phyloP scores from a whole-genome alignment of 2,113 vertebrate genomes.

The Cynopterus brachyotis region DNA sequence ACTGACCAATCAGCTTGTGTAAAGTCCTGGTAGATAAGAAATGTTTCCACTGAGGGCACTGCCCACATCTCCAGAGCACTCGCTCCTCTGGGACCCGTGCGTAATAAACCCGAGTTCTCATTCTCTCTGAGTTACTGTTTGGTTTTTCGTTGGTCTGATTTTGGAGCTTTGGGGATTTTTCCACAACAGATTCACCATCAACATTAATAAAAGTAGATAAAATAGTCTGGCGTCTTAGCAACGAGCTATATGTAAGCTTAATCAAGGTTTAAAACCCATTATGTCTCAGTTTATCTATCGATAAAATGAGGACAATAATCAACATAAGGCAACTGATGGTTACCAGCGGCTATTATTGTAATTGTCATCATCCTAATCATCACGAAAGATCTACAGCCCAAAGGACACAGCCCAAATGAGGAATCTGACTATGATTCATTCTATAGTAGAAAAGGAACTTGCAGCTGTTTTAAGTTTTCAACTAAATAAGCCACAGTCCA shows the following conservation, averaged over 20 bases:
- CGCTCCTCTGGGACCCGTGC: too few relatives aligned
- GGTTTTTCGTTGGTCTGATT: too few relatives aligned
- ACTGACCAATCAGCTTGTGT: too few relatives aligned
- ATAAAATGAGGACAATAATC: not conserved
- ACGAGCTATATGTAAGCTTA: not conserved
- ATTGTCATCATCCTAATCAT: not conserved
- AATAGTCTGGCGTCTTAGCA: not conserved
- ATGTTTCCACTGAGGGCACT: too few relatives aligned
- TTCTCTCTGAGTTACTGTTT: too few relatives aligned
- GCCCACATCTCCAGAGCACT: too few relatives aligned
- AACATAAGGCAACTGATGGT: not conserved
- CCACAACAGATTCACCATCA: not conserved
- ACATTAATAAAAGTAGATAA: not conserved
- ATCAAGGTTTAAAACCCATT: not conserved
- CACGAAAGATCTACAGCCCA: not conserved
- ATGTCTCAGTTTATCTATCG: not conserved
- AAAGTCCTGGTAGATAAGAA: too few relatives aligned
- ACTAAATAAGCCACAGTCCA: conserved; percentile 54
- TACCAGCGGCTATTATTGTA: not conserved
- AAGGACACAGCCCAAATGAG: not conserved
- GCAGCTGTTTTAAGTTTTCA: conserved; percentile 71
- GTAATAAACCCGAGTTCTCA: too few relatives aligned
- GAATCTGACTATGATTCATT: conserved; percentile 42
- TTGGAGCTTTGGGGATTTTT: too few relatives aligned
- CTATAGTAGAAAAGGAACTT: not conserved